Percentiles rank a stretch among this genome's conserved stretches.
Evolutionary conservation across 2,113 vertebrate species (phyloP).

Genomic region (Nasalis larvatus): DNA sequence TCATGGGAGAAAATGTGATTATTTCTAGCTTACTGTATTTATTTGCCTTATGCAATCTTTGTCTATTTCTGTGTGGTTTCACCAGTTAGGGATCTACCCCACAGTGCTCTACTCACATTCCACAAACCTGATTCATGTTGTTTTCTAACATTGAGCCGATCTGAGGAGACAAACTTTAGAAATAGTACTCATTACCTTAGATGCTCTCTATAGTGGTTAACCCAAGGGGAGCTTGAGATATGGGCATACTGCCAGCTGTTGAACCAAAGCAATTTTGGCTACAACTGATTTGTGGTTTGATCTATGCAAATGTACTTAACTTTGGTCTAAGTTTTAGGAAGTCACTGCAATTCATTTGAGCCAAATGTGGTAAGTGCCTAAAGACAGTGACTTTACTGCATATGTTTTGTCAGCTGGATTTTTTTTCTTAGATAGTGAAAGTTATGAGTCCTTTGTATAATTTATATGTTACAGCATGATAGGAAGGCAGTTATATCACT

Average conservation of each 20-base stretch:
- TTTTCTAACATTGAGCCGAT: not conserved
- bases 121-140: not conserved
- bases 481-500: not conserved
- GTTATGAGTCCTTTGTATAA: not conserved
- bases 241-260: not conserved
- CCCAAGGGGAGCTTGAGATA: not conserved
- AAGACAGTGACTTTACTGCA: not conserved
- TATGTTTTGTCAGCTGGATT: not conserved
- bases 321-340: slow-evolving; percentile 46
- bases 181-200: not conserved
- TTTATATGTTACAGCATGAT: not conserved
- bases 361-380: not conserved
- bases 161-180: not conserved
- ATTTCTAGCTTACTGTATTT: not conserved
- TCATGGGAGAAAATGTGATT: not conserved
- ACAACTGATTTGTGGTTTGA: slow-evolving; percentile 38
- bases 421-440: slow-evolving; percentile 5
- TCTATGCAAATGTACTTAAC: slow-evolving; percentile 33
- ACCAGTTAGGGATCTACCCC: not conserved
- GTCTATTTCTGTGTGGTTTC: not conserved
- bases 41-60: not conserved
- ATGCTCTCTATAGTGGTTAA: slow-evolving; percentile 7
- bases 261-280: slow-evolving; percentile 40
- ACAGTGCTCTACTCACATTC: not conserved
- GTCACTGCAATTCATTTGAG: not conserved